Evolutionary conservation across 2,888 invertebrate species (phyloP).

Genomic region (Neoscelio sp.): DNA sequence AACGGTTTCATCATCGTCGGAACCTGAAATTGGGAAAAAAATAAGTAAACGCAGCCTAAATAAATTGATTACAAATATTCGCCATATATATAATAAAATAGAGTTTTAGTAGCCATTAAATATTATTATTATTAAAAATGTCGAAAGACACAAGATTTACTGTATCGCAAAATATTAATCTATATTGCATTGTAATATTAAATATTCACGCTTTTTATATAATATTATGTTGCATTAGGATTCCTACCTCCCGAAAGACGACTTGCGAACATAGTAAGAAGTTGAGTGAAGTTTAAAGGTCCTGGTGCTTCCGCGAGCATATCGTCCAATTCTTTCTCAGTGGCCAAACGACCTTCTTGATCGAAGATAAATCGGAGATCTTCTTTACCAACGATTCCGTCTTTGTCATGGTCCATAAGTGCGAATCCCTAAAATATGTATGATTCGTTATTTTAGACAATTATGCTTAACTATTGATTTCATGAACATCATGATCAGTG

Average conservation of each 20-base stretch:
- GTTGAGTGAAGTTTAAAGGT: slow-evolving; percentile 97
- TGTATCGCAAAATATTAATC: too few species aligned
- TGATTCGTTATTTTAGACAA: not conserved
- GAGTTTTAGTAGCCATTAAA: too few species aligned
- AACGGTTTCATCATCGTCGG: slow-evolving; percentile 46
- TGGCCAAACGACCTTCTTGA: slow-evolving; percentile 94
- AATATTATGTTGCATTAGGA: not conserved
- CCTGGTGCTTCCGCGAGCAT: slow-evolving; percentile 95
- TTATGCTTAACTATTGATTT: too few species aligned
- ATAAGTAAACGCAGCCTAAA: not conserved
- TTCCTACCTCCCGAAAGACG: slow-evolving; percentile 92
- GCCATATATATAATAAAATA: too few species aligned
- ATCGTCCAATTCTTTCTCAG: slow-evolving; percentile 95
- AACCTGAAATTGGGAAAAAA: slow-evolving; percentile 81
- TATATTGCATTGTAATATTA: not conserved
- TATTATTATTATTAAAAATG: too few species aligned
- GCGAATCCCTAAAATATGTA: slow-evolving; percentile 90
- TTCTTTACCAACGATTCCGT: slow-evolving; percentile 94
- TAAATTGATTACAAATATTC: too few species aligned
- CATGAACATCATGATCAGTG: not conserved
- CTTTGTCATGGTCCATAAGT: slow-evolving; percentile 98
- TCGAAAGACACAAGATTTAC: too few species aligned
- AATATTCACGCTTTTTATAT: not conserved
- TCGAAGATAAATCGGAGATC: slow-evolving; percentile 96
- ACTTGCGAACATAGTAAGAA: slow-evolving; percentile 95